Base-by-base conservation (phyloP, 2,797 vertebrate genomes). In the Ambastaia sidthimunki region DNA sequence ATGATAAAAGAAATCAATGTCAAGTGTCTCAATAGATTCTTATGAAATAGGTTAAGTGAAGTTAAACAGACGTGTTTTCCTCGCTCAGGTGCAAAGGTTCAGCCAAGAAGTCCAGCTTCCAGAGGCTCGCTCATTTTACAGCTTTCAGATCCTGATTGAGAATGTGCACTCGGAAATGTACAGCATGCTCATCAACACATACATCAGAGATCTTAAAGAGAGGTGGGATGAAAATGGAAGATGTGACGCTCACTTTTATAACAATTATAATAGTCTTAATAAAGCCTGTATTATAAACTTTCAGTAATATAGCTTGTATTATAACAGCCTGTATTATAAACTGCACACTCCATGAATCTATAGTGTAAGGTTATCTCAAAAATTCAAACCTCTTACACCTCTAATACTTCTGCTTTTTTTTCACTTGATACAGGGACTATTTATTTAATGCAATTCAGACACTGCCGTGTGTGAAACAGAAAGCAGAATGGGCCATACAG, bases 101-200 rank as follows among this genome's bases (percentile, higher is more conserved):
- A 96, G 95, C 85, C 97, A 98, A 88, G 97, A 99, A 86, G 97
- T 99, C 0, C 98, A 99, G 90, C 79, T 98, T 72, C 95, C 97
- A 78, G 97, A 99, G 85, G 97, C 96, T 19, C 96, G 97, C 55
- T 96, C 95, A 84, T 99, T 99, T 92, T 99, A 99, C 84, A 96
- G 97, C 80, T 98, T 98, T 89, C 97, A 98, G 89, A 98, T 98
- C 87, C 94, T 96, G n/a, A 98, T 99, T 3, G 97, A 99, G 88
- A 96, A 97, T 0, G 91, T 99, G 87, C 97, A 98, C 87, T 98
- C 97, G 0, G 97, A 99, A 92, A 98, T 99, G 98, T 98, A 98
- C 90, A 96, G 97, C 89, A 91, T 97, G 92, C 95, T 98, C 62
- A 98, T 99, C 90, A 96, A 98, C 87, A 97, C 97, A 15, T 99